These are phyloP conservation scores for Cotesia vestalis DNA, from an alignment of 1,140 invertebrate genomes.

Conservation along the genomic window DNA sequence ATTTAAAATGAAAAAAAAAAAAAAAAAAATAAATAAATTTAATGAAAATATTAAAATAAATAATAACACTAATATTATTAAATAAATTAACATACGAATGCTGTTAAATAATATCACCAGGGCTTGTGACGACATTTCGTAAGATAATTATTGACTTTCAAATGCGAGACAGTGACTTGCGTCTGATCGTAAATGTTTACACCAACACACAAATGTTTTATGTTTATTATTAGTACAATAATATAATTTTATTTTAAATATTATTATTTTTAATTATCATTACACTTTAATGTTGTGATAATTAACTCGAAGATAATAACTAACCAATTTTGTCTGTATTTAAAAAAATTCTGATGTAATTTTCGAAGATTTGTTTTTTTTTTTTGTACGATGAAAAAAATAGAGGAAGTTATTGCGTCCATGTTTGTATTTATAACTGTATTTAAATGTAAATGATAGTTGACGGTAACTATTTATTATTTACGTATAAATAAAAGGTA, in stretches of 20 bases:
- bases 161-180: slow-evolving; percentile 30
- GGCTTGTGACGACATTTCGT: slow-evolving; percentile 25
- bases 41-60: neutral
- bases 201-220: neutral
- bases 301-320: no score
- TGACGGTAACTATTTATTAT: neutral
- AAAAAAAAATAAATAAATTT: neutral
- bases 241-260: no score
- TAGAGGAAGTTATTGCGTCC: no score
- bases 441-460: neutral
- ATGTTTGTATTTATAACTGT: neutral
- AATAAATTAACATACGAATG: slow-evolving; percentile 27
- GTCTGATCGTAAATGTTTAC: neutral
- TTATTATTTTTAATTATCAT: no score
- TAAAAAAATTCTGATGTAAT: no score
- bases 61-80: neutral
- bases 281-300: no score
- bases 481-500: neutral
- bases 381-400: no score
- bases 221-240: slow-evolving; percentile 2
- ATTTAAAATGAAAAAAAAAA: slow-evolving; percentile 2
- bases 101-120: slow-evolving; percentile 19
- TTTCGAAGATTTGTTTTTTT: no score
- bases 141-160: slow-evolving; percentile 36
- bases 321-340: no score